Percentiles rank a stretch among this genome's conserved stretches.
Conservation (phyloP, 1,140 invertebrate genomes). For the Oedothorax gibbosus region DNA sequence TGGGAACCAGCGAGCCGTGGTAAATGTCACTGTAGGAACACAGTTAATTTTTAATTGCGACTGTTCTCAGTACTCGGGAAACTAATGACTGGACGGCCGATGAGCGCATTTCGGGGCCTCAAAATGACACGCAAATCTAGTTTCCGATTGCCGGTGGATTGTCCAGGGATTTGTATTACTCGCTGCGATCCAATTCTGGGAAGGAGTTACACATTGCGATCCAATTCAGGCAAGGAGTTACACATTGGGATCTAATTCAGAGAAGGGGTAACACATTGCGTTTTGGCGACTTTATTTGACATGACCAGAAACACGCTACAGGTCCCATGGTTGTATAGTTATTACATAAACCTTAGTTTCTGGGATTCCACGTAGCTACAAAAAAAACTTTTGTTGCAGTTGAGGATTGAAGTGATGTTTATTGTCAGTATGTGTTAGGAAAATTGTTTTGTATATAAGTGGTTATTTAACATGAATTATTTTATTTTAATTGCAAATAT, state of each 20-base stretch:
- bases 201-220: conserved; percentile 48
- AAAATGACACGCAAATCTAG: conserved; percentile 56
- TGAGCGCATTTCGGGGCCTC: conserved; percentile 44
- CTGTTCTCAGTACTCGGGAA: conserved; percentile 24
- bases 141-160: conserved; percentile 52
- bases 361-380: conserved; percentile 7
- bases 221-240: conserved; percentile 2
- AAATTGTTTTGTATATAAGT: background rate
- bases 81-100: conserved; percentile 57
- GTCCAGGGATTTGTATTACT: conserved; percentile 50
- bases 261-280: conserved; percentile 40
- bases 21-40: conserved; percentile 29
- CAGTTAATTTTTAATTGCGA: conserved; percentile 57
- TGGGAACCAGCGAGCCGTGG: conserved; percentile 17
- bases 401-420: conserved; percentile 2
- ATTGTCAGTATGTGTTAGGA: background rate
- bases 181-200: conserved; percentile 26
- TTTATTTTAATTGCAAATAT: conserved; percentile 18
- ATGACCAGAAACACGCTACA: conserved; percentile 38
- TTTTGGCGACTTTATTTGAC: conserved; percentile 31
- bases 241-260: conserved; percentile 28
- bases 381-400: background rate
- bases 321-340: conserved; percentile 7
- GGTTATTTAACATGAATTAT: background rate
- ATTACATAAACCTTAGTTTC: conserved; percentile 15